Conservation (phyloP, 2,113 vertebrate species). For the Tor tambroides region DNA sequence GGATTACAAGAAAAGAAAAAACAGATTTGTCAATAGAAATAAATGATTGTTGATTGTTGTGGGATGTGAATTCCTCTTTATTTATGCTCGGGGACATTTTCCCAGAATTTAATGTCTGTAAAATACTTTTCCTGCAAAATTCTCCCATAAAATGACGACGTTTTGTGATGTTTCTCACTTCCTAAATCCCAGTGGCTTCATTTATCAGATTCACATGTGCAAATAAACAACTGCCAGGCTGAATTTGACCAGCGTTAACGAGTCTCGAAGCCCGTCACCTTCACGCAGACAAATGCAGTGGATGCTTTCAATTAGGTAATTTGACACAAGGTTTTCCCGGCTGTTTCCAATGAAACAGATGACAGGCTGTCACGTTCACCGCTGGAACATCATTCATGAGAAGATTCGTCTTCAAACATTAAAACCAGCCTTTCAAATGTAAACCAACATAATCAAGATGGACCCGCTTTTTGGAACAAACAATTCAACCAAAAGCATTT, state of each 20-base stretch:
- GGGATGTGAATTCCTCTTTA: neutral
- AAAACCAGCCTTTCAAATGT: constrained; percentile 32
- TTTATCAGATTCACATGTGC: constrained; percentile 28
- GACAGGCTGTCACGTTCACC: neutral
- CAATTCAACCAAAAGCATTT: constrained; percentile 7
- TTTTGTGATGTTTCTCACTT: neutral
- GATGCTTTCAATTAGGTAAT: constrained; percentile 41
- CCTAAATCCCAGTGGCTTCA: neutral
- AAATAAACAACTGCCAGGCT: constrained; percentile 36
- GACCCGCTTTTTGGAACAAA: constrained; percentile 27
- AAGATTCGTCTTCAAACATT: constrained; percentile 25
- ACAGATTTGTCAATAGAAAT: neutral
- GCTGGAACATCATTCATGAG: neutral
- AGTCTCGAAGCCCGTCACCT: constrained; percentile 16
- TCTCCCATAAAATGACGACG: neutral
- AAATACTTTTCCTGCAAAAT: neutral
- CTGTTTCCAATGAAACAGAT: constrained; percentile 28
- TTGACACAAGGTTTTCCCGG: neutral
- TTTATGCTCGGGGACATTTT: neutral
- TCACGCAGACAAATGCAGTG: constrained; percentile 1
- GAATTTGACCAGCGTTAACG: neutral
- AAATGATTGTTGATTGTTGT: neutral
- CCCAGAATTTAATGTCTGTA: neutral
- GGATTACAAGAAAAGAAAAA: neutral
- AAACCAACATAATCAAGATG: constrained; percentile 34